Evolutionary conservation across 2,888 invertebrate species (phyloP), one percentile per base, ranked within the genome.

Genomic region (Heliconius hortense): DNA sequence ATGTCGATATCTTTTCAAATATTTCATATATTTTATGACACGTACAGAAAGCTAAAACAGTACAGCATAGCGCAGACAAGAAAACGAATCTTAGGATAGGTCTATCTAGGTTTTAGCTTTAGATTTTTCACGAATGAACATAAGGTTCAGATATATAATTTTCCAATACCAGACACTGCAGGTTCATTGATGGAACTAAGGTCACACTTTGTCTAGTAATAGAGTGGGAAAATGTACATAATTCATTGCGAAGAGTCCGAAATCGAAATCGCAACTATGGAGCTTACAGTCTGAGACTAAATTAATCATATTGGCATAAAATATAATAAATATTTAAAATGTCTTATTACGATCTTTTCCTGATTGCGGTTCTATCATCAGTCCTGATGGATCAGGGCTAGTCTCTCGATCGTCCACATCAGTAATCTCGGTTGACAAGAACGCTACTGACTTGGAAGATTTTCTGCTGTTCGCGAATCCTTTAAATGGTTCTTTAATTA

Each of bases 391-490:
- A 53, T 87, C 85, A n/a, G 53, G 11, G 28, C 31, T 31, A 10
- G 76, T 70, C 15, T 83, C 82, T 60, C 79, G 80, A 31, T 82
- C 82, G 1, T 77, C 82, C n/a, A 80, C 76, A 2, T 85, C 85
- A 1, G 80, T 79, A 59, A 79, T 81, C n/a, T 87, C 87, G 79
- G 89, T 87, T 3, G 88, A 85, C 0, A 84, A 89, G 77, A 92
- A 93, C 0, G 92, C 88, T 13, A 93, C 93, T 0, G 93, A 93
- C 77, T 93, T 93, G 0, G 90, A 89, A 2, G 91, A 90, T 79
- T 91, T 92, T 2, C 88, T 84, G 63, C 89, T 83, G 56, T 31
- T 56, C 24, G 69, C 35, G 24, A 69, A 31, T 31, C 69, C 69
- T 69, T 24, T 35, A 56, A 56, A 53, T 21, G n/a, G 21, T 5